Evolutionary conservation across 2,113 vertebrate genomes (phyloP), one percentile per base, ranked within the genome.

Genomic region (Nestor notabilis): DNA sequence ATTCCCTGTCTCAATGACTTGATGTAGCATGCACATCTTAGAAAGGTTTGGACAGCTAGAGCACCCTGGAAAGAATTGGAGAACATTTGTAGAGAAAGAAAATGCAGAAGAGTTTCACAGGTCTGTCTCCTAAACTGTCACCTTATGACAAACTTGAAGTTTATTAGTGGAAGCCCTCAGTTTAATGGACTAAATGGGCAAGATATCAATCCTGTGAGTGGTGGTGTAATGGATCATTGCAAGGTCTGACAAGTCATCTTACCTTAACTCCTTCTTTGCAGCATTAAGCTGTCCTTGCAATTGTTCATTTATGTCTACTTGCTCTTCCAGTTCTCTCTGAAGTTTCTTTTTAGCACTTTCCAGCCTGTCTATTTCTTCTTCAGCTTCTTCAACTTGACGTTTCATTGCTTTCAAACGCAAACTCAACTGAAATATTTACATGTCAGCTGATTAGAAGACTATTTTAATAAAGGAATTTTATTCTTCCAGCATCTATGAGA

Each of bases 291-390:
- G 99, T 44, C 98, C 98, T 98, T 99, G 99, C 55, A 99, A 98
- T 83, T 99, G 99, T 72, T 99, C 99, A 7, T 99, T 99, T 91
- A 98, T 58, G 16, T 99, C 99, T 75, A 98, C 95, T 82, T 99
- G 99, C 87, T 99, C 99, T 76, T 99, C 99, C 95, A 99, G 98
- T 82, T 99, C 99, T 96, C 99, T 97, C 98, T 99, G 99, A 77
- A 99, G 98, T 96, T 99, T 99, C 98, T 99, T 99, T 97, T 99
- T 99, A 29, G 98, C 76, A 89, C 99, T 98, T 96, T 99, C 99
- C 89, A 99, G 98, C 50, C 99, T 98, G 94, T 99, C 99, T 12
- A 99, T 99, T 97, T 99, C 99, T 97, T 99, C 99, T 97, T 99
- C 99, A 0, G 99, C 99, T 97, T 99, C 99, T 60, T 99, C 99